Conservation (phyloP, 2,113 vertebrate genomes). For the Tringa solitaria region DNA sequence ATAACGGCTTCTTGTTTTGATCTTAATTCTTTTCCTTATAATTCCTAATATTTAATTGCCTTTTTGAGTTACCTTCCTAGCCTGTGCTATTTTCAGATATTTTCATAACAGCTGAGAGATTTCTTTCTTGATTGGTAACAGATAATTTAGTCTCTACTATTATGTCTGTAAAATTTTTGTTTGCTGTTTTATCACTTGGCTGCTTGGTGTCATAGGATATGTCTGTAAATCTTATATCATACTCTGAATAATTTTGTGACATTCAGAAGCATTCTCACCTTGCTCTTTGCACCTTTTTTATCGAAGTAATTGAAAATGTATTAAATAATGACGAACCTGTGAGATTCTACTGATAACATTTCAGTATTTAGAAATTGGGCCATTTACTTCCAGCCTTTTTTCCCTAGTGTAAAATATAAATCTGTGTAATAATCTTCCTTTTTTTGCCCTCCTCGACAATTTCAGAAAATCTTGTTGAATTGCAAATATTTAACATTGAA, state of each 20-base stretch:
- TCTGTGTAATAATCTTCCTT: not conserved
- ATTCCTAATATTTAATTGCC: not conserved
- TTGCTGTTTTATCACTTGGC: not conserved
- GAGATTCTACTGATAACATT: not conserved
- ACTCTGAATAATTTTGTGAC: not conserved
- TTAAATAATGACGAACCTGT: not conserved
- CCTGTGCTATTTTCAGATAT: not conserved
- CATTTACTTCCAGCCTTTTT: not conserved
- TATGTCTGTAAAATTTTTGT: not conserved
- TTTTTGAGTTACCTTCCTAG: not conserved
- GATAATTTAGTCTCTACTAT: not conserved
- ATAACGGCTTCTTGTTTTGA: not conserved
- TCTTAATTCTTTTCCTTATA: not conserved
- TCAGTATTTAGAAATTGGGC: not conserved
- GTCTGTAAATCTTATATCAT: not conserved
- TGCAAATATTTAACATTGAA: not conserved
- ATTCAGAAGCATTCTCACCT: not conserved
- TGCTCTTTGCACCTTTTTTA: not conserved
- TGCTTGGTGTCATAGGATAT: not conserved
- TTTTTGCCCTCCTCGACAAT: not conserved
- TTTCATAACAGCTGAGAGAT: not conserved
- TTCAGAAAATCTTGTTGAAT: not conserved
- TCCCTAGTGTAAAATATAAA: not conserved
- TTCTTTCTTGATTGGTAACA: not conserved
- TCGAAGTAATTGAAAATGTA: not conserved